Base-by-base conservation (phyloP, 64 coral and sea anemone genomes). In the Catalaphyllia jardinei region DNA sequence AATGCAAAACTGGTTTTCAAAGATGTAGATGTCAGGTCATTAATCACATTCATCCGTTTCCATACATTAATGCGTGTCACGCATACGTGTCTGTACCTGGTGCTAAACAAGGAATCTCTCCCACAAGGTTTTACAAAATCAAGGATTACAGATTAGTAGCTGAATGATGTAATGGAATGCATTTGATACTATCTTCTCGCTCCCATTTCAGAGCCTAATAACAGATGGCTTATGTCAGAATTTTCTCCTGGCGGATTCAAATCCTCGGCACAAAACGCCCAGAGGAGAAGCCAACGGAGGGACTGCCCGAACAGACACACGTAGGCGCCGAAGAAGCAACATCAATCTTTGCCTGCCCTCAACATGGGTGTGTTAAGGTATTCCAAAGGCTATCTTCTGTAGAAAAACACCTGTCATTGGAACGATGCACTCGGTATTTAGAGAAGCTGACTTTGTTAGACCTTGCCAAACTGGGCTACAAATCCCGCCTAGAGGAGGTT, bases 401-500 rank as follows among this genome's bases (percentile, higher is more conserved):
- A 27, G 51, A 88, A 63, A 88, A 88, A 75, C 86, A 87, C 54
- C 86, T 86, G 17, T 87, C n/a, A 3, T 87, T 87, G 7, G 72
- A 87, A 57, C 55, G 75, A 77, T 76, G 86, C 59, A 62, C 86
- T 0, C 38, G 61, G 24, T 92, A 81, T 17, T 51, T 92, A 38
- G 90, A 92, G 69, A 87, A 87, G 25, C 62, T 52, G 55, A 49
- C 90, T 18, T 38, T 92, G 46, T 52, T 92, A 72, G 83, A 79
- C 75, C 90, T 79, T 73, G 75, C 83, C 11, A 79, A 87, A 71
- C 76, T 79, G 8, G 90, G 83, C 31, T 92, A 79, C 42, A 76
- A 77, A 46, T 79, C 83, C 46, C 28, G 77, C 24, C 64, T 80
- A n/a, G 83, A 92, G 67, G 50, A 71, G 73, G 90, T 62, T 60